Base-by-base conservation (phyloP, 2,888 invertebrate genomes). In the Drosophila rellima region DNA sequence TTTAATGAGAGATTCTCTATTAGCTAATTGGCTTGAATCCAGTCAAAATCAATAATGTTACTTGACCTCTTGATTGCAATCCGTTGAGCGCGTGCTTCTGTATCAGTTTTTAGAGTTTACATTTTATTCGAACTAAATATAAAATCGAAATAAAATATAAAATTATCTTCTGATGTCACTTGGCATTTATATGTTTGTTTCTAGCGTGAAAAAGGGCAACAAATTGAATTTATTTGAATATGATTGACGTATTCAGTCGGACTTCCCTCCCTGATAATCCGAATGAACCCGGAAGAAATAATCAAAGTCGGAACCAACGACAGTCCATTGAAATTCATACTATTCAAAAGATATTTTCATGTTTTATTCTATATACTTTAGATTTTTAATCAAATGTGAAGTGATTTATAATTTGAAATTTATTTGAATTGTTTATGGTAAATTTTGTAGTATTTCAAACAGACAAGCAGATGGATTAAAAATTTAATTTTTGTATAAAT, bases 201-300 rank as follows among this genome's bases (percentile, higher is more conserved):
- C 55, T 81, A 73, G 79, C 82, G 78, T 85, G 56, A 81, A 82
- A 76, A 59, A 54, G 74, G 10, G 37, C 51, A 50, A 66, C 50
- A 70, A 75, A 83, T 80, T 75, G 51, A 55, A 50, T 74, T 67
- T 82, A 74, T 83, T 83, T 74, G 77, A 62, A 67, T 74, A 72
- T 77, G 67, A 74, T 82, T 79, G 65, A 69, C 59, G 57, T 64
- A 57, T 52, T 69, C 60, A 37, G 56, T 20, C 13, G n/a, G 15
- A 17, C 15, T 63, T 60, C 26, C 0, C 15, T 7, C 17, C 15
- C 26, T n/a, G 40, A 55, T 54, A 26, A 47, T 0, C 23, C 17
- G 2, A 17, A 11, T 23, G 17, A 17, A 35, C 26, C 15, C 18
- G 13, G 7, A 0, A 33, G 8, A 33, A 18, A 48, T 48, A 33